Conservation (phyloP, 2,888 invertebrate genomes). For the Drosophila mimica region DNA sequence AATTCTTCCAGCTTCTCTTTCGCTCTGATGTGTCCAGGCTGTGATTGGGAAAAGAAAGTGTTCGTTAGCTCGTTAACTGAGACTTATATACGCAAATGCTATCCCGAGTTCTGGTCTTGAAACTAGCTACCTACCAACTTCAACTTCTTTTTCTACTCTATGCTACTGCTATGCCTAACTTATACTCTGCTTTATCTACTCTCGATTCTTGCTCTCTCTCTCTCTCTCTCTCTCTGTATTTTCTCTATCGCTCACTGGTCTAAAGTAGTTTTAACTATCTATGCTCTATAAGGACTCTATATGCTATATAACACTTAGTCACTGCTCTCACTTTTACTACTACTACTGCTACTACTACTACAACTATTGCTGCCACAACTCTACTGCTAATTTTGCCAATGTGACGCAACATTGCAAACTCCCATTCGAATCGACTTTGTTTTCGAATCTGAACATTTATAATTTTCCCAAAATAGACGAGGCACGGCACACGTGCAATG, state of each 20-base stretch:
- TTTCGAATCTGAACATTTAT: constrained; percentile 31
- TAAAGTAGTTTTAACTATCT: constrained; percentile 48
- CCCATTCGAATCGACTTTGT: constrained; percentile 32
- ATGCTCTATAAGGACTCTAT: constrained; percentile 23
- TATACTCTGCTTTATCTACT: constrained; percentile 25
- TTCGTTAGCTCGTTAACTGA: constrained; percentile 40
- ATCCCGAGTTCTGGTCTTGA: constrained; percentile 48
- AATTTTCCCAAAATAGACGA: constrained; percentile 33
- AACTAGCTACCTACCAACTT: constrained; percentile 45
- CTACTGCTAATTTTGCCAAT: constrained; percentile 47
- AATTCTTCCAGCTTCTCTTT: constrained; percentile 13
- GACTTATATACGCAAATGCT: constrained; percentile 34
- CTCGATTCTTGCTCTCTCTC: neutral
- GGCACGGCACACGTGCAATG: constrained; percentile 9
- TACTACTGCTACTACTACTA: constrained; percentile 22
- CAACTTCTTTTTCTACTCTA: constrained; percentile 8
- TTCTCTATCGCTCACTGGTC: constrained; percentile 17
- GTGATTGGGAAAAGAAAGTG: neutral
- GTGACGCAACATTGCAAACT: constrained; percentile 19
- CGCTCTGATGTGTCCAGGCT: neutral
- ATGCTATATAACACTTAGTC: constrained; percentile 42
- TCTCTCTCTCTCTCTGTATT: neutral
- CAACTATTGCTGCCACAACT: constrained; percentile 2
- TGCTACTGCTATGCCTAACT: constrained; percentile 25
- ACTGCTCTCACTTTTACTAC: constrained; percentile 29